phyloP scores from a whole-genome alignment of 2,113 vertebrate genomes.

The Lepus americanus region DNA sequence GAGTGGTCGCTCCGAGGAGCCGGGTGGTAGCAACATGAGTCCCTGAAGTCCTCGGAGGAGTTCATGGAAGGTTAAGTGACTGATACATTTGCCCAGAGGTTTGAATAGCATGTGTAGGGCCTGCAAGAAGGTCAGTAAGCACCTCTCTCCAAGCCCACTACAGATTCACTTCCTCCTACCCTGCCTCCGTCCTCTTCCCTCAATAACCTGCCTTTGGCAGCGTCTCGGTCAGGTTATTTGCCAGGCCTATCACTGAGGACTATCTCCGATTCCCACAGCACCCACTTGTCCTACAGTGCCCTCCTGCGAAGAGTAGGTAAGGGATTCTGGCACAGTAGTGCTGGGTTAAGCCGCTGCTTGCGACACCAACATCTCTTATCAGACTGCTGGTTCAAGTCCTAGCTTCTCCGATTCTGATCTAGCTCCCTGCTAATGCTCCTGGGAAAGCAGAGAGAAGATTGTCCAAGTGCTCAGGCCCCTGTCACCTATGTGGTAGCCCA shows the following conservation, averaged over 20 bases:
- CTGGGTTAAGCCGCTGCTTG: too few relatives aligned
- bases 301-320: background rate
- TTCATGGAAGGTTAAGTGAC: slow-evolving; percentile 91
- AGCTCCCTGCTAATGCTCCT: too few relatives aligned
- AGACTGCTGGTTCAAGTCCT: too few relatives aligned
- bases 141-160: background rate
- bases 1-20: slow-evolving; percentile 85
- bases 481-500: too few relatives aligned
- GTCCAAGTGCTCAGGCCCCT: too few relatives aligned
- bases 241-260: background rate
- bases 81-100: slow-evolving; percentile 90
- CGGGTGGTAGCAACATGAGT: slow-evolving; percentile 85
- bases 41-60: slow-evolving; percentile 92
- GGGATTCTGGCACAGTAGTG: too few relatives aligned
- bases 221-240: background rate
- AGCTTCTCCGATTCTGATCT: too few relatives aligned
- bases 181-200: background rate
- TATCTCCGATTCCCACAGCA: background rate
- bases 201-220: background rate
- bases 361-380: too few relatives aligned
- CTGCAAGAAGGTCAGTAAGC: slow-evolving; percentile 83
- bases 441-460: too few relatives aligned
- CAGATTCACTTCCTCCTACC: background rate
- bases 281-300: background rate
- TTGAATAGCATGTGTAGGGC: slow-evolving; percentile 93